A percentile compares a stretch with the other conserved stretches of the same genome.
Conservation (phyloP, 2,113 vertebrate genomes). For the Lasiurus borealis region DNA sequence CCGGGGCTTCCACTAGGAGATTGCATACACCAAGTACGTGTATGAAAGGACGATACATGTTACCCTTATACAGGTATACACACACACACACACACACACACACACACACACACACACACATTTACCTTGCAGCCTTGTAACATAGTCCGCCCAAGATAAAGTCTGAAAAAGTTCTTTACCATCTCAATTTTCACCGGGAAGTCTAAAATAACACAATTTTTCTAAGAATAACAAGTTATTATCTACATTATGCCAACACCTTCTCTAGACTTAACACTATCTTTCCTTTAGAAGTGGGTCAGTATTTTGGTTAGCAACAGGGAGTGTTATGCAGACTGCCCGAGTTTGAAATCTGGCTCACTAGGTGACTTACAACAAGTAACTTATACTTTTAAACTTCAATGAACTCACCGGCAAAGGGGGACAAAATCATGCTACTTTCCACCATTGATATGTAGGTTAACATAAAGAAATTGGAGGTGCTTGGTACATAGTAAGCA, state of each 20-base stretch:
- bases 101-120: background rate
- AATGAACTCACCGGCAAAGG: background rate
- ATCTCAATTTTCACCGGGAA: background rate
- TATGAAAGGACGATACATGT: background rate
- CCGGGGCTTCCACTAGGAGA: background rate
- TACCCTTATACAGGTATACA: no score
- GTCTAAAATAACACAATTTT: slow-evolving; percentile 7
- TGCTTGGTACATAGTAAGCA: background rate
- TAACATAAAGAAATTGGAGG: background rate
- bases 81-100: background rate
- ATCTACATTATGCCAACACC: background rate
- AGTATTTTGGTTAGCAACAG: background rate
- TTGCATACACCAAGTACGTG: background rate
- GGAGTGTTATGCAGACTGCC: background rate
- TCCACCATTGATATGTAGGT: background rate
- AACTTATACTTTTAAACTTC: background rate
- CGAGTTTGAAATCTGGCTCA: background rate
- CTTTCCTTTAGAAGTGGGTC: background rate
- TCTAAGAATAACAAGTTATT: background rate
- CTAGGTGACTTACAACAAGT: background rate
- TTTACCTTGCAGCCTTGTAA: background rate
- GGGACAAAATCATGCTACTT: background rate
- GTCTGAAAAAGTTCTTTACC: background rate
- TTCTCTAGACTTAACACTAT: background rate
- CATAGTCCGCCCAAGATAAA: background rate